Evolutionary conservation across 1,140 invertebrate species (phyloP).

Genomic region (Cherax destructor): DNA sequence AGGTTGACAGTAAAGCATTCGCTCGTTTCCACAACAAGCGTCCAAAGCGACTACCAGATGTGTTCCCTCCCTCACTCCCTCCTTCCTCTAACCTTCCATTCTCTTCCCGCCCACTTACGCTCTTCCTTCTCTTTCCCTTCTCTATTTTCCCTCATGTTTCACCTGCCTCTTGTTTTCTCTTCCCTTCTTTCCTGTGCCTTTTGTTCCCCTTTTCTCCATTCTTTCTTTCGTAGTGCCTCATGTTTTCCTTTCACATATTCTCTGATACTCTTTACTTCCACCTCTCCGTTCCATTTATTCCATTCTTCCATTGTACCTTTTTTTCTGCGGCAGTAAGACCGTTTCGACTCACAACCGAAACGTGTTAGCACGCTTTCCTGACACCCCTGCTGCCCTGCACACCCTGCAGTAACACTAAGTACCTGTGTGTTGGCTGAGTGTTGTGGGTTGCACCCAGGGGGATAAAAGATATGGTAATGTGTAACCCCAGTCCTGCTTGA

Average conservation of each 20-base stretch:
- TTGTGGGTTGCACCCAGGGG: too few relatives aligned
- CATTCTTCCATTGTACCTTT: neutral
- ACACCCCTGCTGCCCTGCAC: too few relatives aligned
- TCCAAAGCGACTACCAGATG: neutral
- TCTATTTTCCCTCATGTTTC: neutral
- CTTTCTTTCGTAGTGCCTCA: neutral
- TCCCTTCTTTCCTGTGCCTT: neutral
- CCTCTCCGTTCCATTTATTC: neutral
- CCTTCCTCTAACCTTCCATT: neutral
- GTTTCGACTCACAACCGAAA: too few relatives aligned
- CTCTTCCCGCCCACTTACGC: conserved; percentile 7
- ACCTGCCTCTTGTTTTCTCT: neutral
- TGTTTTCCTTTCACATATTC: too few relatives aligned
- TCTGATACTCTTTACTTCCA: neutral
- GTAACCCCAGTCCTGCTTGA: too few relatives aligned
- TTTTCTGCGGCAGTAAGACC: too few relatives aligned
- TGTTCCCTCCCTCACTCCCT: neutral
- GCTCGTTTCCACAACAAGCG: conserved; percentile 30
- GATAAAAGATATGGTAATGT: too few relatives aligned
- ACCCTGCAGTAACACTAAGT: too few relatives aligned
- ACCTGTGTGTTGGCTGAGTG: too few relatives aligned
- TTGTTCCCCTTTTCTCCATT: neutral
- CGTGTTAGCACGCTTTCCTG: too few relatives aligned
- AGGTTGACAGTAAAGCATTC: conserved; percentile 38
- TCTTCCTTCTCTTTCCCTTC: neutral